Evolutionary conservation across 1,140 invertebrate genomes (phyloP), one percentile per base, ranked within the genome.

Genomic region (Palaemon carinicauda): DNA sequence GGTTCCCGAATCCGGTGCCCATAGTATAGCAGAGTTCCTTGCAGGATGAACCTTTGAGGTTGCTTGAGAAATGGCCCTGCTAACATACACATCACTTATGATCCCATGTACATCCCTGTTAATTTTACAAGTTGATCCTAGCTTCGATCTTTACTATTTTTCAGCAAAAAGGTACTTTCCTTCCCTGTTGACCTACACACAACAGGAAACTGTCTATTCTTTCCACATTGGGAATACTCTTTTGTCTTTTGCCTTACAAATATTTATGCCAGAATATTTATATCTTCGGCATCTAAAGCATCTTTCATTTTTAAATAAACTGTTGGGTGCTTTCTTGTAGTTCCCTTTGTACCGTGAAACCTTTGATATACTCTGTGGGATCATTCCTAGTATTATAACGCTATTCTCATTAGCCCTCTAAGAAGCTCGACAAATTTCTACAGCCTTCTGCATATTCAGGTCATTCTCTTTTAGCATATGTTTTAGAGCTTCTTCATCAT

Each of bases 371-470:
- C n/a, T n/a, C n/a, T n/a, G n/a, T n/a, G n/a, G n/a, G n/a, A n/a
- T 24, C 31, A 27, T 33, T 5, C 24, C 81, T 12, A 31, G 1
- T 4, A 83, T 12, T n/a, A 77, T 65, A 1, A 50, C 31, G 1
- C 81, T 41, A 29, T 74, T 83, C 19, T 9, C 50, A 41, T 54
- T 33, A 12, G 81, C 81, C 24, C 53, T 54, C 14, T 83, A 27
- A 5, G 27, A 83, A 52, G 81, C 80, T 53, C 82, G 65, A 21
- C 82, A 84, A 27, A 84, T 84, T 65, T 77, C n/a, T 5, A 84
- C 50, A 1, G 69, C 82, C n/a, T n/a, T 84, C 27, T 74, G 69
- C n/a, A 84, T 41, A 1, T n/a, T 82, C 17, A 82, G 56, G 14
- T 73, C 54, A 3, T 52, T 71, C 29, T 82, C 80, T 53, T 75